phyloP scores from a whole-genome alignment of 2,888 invertebrate genomes.

The Ochlodes sylvanus region DNA sequence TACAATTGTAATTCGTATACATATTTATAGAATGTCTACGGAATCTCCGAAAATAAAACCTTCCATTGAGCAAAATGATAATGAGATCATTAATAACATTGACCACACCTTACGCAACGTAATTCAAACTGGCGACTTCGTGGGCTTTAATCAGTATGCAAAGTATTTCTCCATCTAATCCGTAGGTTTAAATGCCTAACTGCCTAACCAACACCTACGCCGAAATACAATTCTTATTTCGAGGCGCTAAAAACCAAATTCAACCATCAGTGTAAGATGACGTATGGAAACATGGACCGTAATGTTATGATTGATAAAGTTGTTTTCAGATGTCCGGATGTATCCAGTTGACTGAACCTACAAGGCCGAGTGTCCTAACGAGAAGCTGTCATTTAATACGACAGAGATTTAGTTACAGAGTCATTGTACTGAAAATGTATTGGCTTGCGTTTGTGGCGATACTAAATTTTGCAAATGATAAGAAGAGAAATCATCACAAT shows the following conservation, averaged over 20 bases:
- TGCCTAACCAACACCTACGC: slow-evolving; percentile 46
- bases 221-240: slow-evolving; percentile 40
- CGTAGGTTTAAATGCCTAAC: slow-evolving; percentile 50
- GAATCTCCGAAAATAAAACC: neutral
- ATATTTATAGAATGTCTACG: neutral
- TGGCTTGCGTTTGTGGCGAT: slow-evolving; percentile 12
- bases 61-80: slow-evolving; percentile 7
- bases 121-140: slow-evolving; percentile 31
- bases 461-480: slow-evolving; percentile 5
- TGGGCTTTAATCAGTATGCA: slow-evolving; percentile 50
- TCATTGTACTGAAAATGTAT: slow-evolving; percentile 40
- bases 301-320: slow-evolving; percentile 32
- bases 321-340: slow-evolving; percentile 35
- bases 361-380: slow-evolving; percentile 50
- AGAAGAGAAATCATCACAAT: neutral
- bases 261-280: slow-evolving; percentile 15
- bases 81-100: slow-evolving; percentile 2
- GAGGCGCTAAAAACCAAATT: slow-evolving; percentile 41
- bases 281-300: slow-evolving; percentile 26
- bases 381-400: slow-evolving; percentile 47
- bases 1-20: too few species aligned
- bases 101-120: slow-evolving; percentile 20
- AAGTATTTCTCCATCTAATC: slow-evolving; percentile 49
- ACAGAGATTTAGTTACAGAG: slow-evolving; percentile 45
- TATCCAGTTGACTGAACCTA: slow-evolving; percentile 42